A percentile compares a stretch with the other conserved stretches of the same genome.
These are phyloP conservation scores for Synergus itoensis DNA, from an alignment of 2,888 invertebrate species.

Conservation along the genomic window DNA sequence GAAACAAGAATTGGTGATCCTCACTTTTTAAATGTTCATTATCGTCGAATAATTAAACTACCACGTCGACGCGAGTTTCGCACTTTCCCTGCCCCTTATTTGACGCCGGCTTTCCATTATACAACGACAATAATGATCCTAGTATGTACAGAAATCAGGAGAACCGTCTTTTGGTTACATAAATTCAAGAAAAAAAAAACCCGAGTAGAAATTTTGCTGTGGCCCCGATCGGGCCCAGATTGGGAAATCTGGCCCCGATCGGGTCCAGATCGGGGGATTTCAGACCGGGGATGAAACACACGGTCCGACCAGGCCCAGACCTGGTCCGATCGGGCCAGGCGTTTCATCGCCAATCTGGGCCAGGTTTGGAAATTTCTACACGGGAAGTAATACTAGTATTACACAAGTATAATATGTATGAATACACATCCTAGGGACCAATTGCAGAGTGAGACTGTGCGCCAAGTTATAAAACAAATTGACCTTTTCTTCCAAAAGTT, in stretches of 20 bases:
- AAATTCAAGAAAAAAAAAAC: conserved; percentile 60
- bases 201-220: no score
- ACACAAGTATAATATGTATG: conserved; percentile 68
- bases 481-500: neutral
- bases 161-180: conserved; percentile 56
- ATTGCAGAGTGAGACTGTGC: conserved; percentile 62
- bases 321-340: no score
- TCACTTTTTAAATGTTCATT: conserved; percentile 48
- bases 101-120: conserved; percentile 53
- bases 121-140: conserved; percentile 63
- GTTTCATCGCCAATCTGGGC: no score
- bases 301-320: no score
- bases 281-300: no score
- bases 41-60: conserved; percentile 58
- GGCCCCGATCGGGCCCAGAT: no score
- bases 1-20: conserved; percentile 51
- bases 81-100: conserved; percentile 56
- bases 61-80: conserved; percentile 62
- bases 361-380: no score
- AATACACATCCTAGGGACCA: conserved; percentile 58
- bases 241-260: no score
- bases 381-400: conserved; percentile 69
- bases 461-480: neutral
- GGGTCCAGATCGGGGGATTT: no score
- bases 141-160: conserved; percentile 67